These are phyloP conservation scores for Brachionus manjavacas DNA, from an alignment of 1,140 invertebrate genomes.

Conservation along the genomic window DNA sequence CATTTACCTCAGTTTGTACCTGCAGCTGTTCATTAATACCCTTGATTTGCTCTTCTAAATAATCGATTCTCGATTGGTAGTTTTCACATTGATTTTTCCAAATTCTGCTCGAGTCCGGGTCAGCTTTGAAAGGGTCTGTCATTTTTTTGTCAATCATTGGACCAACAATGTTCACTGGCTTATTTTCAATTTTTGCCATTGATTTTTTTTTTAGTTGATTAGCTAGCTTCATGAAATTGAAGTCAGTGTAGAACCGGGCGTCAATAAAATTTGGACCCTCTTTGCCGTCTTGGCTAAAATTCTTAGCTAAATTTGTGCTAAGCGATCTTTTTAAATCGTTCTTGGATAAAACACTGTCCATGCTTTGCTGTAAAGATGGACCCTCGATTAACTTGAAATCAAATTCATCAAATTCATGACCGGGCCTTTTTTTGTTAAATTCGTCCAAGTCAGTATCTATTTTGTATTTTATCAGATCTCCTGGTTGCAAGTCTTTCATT, in stretches of 20 bases:
- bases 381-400: not conserved
- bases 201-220: constrained; percentile 26
- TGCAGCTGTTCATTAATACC: constrained; percentile 37
- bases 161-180: constrained; percentile 20
- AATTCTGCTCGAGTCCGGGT: not conserved
- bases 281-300: not conserved
- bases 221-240: not conserved
- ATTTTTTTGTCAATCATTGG: constrained; percentile 3
- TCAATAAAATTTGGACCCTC: constrained; percentile 19
- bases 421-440: not conserved
- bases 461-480: constrained; percentile 20
- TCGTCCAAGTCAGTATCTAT: constrained; percentile 5
- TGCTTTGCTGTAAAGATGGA: not conserved
- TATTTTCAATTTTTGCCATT: not conserved
- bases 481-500: not conserved
- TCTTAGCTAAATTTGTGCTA: not conserved
- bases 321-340: not conserved
- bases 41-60: constrained; percentile 24
- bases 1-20: constrained; percentile 64
- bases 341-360: not conserved
- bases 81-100: constrained; percentile 18
- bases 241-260: constrained; percentile 13
- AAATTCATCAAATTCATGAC: not conserved
- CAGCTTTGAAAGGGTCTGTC: not conserved
- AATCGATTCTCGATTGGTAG: not conserved